These are phyloP conservation scores for Zosterops japonicus DNA, from an alignment of 2,113 vertebrate genomes.

Conservation along the genomic window DNA sequence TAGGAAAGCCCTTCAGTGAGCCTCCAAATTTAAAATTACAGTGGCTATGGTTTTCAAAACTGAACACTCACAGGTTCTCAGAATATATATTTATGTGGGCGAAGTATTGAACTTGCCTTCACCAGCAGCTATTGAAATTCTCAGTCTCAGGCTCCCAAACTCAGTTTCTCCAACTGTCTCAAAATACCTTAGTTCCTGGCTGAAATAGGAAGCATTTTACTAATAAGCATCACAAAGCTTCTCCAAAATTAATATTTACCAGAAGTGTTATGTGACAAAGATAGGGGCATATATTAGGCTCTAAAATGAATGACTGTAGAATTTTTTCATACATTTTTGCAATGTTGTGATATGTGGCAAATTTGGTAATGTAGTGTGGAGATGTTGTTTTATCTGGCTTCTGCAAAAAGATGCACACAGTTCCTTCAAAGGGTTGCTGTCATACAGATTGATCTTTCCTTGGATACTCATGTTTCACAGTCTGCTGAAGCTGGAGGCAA, in stretches of 20 bases:
- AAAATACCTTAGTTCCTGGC: neutral
- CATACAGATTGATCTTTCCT: neutral
- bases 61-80: neutral
- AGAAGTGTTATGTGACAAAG: neutral
- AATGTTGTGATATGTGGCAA: neutral
- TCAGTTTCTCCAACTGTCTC: neutral
- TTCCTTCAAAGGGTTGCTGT: accelerated
- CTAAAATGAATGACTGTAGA: neutral
- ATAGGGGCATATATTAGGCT: neutral
- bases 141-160: neutral
- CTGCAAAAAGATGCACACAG: neutral
- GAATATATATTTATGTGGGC: neutral
- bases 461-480: neutral
- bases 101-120: neutral
- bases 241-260: neutral
- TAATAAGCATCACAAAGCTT: neutral
- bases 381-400: neutral
- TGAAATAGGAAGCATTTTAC: neutral
- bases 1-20: neutral
- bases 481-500: neutral
- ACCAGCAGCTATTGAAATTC: neutral
- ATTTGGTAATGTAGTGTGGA: neutral
- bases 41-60: neutral
- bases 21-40: neutral
- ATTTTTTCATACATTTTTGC: neutral